A percentile compares a stretch with the other conserved stretches of the same genome.
These are phyloP conservation scores for Schizotus pectinicornis DNA, from an alignment of 2,888 invertebrate species.

Conservation along the genomic window DNA sequence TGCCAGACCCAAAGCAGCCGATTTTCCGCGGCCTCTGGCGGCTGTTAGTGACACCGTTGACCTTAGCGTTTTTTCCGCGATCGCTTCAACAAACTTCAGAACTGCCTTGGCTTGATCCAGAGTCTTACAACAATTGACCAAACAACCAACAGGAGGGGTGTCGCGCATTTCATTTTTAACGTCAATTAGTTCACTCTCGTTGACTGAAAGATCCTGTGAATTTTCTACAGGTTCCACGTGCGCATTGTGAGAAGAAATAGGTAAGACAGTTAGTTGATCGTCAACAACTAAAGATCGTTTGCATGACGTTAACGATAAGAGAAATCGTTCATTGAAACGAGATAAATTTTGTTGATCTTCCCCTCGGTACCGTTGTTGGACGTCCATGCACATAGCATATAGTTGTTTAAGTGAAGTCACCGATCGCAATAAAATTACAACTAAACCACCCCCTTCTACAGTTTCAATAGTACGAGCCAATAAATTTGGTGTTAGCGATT, in stretches of 20 bases:
- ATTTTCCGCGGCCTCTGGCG: conserved; percentile 96
- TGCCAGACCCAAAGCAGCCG: conserved; percentile 93
- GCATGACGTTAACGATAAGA: conserved; percentile 88
- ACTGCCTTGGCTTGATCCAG: conserved; percentile 93
- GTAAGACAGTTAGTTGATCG: conserved; percentile 89
- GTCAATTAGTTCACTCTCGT: conserved; percentile 66
- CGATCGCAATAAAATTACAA: conserved; percentile 85
- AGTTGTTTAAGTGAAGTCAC: conserved; percentile 90
- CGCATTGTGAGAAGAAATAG: conserved; percentile 87
- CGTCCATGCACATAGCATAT: conserved; percentile 98
- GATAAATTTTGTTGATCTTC: conserved; percentile 92
- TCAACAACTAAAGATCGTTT: conserved; percentile 91
- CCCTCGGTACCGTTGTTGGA: conserved; percentile 93
- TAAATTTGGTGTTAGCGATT: conserved; percentile 96
- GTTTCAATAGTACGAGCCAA: conserved; percentile 97
- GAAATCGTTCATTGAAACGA: conserved; percentile 95
- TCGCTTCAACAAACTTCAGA: conserved; percentile 90
- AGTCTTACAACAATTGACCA: conserved; percentile 90
- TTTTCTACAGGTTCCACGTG: conserved; percentile 76
- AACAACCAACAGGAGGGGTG: conserved; percentile 88
- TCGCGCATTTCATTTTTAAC: conserved; percentile 85
- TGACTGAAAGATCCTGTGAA: conserved; percentile 58
- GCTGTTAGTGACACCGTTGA: conserved; percentile 96
- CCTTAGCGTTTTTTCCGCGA: conserved; percentile 88
- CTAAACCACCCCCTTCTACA: conserved; percentile 83